These are phyloP conservation scores for Cepphus grylle DNA, from an alignment of 2,113 vertebrate species.

Conservation along the genomic window DNA sequence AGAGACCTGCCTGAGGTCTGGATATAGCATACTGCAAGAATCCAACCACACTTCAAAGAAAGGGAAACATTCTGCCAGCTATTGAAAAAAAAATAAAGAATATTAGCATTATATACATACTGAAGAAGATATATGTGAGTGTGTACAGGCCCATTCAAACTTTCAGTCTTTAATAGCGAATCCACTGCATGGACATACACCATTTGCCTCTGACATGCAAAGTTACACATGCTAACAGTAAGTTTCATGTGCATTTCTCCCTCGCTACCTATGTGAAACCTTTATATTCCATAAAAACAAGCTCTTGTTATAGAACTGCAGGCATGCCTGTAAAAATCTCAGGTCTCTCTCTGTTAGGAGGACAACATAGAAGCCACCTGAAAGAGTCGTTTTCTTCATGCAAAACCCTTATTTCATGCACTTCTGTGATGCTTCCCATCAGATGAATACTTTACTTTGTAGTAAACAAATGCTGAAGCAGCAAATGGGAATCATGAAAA, in stretches of 20 bases:
- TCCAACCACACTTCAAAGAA: slow-evolving; percentile 50
- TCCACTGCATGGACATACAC: slow-evolving; percentile 36
- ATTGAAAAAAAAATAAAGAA: neutral
- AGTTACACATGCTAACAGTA: slow-evolving; percentile 71
- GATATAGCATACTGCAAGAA: slow-evolving; percentile 10
- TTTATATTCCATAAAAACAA: slow-evolving; percentile 29
- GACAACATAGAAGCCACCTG: neutral
- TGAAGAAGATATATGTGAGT: neutral
- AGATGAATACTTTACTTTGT: neutral
- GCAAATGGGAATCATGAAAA: neutral
- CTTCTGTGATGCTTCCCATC: neutral
- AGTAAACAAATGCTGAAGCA: neutral
- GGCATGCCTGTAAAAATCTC: slow-evolving; percentile 8
- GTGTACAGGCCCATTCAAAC: slow-evolving; percentile 38
- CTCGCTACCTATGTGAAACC: neutral
- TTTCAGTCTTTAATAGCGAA: slow-evolving; percentile 47
- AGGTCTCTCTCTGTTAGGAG: neutral
- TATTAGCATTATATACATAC: neutral
- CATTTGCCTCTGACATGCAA: slow-evolving; percentile 38
- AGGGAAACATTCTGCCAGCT: slow-evolving; percentile 52
- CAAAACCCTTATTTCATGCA: slow-evolving; percentile 3
- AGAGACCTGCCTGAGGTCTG: slow-evolving; percentile 13
- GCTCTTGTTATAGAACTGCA: neutral
- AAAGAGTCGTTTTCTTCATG: neutral
- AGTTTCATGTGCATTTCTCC: slow-evolving; percentile 55